phyloP scores from a whole-genome alignment of 2,888 invertebrate species.

The Empis livida region DNA sequence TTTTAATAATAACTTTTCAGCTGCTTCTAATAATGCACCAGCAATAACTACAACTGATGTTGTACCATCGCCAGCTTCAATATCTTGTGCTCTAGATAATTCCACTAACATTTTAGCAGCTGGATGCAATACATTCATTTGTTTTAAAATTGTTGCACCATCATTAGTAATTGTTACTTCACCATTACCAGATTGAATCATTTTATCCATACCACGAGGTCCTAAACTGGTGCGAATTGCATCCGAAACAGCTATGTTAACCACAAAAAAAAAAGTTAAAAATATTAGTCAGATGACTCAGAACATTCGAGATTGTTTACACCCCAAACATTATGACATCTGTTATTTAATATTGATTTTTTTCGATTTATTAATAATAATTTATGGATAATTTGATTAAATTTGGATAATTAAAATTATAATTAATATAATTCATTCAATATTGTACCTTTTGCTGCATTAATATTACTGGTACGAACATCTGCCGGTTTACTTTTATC shows the following conservation, averaged over 20 bases:
- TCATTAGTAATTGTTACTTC: slow-evolving; percentile 99
- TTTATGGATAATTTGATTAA: neutral
- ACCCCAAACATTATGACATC: neutral
- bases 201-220: slow-evolving; percentile 99
- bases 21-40: slow-evolving; percentile 88
- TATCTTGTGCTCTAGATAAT: slow-evolving; percentile 94
- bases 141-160: slow-evolving; percentile 97
- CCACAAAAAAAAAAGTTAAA: too few species aligned
- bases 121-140: slow-evolving; percentile 97
- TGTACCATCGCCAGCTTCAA: slow-evolving; percentile 99
- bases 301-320: slow-evolving; percentile 7
- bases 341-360: too few species aligned
- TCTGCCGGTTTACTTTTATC: slow-evolving; percentile 90
- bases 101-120: slow-evolving; percentile 99
- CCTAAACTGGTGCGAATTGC: slow-evolving; percentile 97
- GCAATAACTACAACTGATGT: slow-evolving; percentile 97
- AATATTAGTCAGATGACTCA: neutral
- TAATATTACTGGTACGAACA: slow-evolving; percentile 89
- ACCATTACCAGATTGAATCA: slow-evolving; percentile 95
- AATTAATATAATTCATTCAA: neutral
- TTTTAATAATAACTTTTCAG: slow-evolving; percentile 79
- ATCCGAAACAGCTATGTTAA: slow-evolving; percentile 85
- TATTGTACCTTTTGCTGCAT: slow-evolving; percentile 86
- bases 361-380: neutral
- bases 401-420: neutral